A percentile compares a stretch with the other conserved stretches of the same genome.
Conservation (phyloP, 2,888 invertebrate species). For the Melangyna quadrimaculata region DNA sequence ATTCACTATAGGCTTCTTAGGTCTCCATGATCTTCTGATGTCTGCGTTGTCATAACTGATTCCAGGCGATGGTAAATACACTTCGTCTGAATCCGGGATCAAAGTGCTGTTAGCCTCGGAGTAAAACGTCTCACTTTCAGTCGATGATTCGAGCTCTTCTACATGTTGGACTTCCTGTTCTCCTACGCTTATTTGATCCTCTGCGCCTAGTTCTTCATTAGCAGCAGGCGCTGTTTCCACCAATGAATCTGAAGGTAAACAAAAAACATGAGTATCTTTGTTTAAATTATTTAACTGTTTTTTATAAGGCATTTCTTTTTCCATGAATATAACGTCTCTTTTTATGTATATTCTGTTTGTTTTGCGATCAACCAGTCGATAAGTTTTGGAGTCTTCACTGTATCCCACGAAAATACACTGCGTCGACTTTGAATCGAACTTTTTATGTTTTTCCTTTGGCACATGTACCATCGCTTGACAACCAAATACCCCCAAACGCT, state of each 20-base stretch:
- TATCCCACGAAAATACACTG: conserved; percentile 36
- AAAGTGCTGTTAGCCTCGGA: too few relatives aligned
- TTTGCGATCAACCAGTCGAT: conserved; percentile 12
- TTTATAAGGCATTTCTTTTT: background rate
- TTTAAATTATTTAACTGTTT: background rate
- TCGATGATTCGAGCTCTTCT: too few relatives aligned
- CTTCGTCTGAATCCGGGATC: too few relatives aligned
- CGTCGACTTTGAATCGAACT: too few relatives aligned
- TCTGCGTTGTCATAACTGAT: background rate
- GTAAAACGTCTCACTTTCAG: too few relatives aligned
- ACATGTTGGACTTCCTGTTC: too few relatives aligned
- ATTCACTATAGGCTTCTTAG: background rate
- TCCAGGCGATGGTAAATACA: background rate
- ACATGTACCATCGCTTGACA: too few relatives aligned
- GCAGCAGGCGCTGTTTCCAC: background rate
- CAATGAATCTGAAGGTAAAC: background rate
- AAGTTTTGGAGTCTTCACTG: conserved; percentile 32
- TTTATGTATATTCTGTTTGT: background rate
- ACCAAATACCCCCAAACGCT: too few relatives aligned
- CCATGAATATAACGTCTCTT: background rate
- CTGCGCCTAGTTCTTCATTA: background rate
- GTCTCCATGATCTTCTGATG: background rate
- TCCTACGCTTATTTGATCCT: too few relatives aligned
- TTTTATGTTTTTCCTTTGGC: too few relatives aligned
- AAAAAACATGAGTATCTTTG: background rate